Conservation (phyloP, 2,797 vertebrate genomes). For the Halcyon chelicuti region DNA sequence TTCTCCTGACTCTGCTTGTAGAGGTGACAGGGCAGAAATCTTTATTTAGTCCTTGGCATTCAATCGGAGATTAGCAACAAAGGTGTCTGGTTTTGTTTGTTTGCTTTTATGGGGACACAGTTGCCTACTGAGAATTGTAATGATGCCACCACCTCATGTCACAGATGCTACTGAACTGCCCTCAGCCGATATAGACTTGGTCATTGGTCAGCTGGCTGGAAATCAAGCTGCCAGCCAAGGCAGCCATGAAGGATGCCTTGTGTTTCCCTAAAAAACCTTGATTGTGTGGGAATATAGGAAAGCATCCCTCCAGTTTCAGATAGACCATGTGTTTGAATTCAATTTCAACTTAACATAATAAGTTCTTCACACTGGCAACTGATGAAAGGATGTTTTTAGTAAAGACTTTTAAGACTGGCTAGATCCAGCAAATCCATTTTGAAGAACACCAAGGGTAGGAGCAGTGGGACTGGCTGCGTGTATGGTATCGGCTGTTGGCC, state of each 20-base stretch:
- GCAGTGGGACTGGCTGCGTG: background rate
- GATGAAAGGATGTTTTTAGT: background rate
- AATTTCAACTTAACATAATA: background rate
- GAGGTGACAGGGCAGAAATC: background rate
- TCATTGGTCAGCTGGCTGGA: conserved; percentile 3
- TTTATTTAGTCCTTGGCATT: background rate
- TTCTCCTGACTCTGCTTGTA: background rate
- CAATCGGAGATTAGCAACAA: background rate
- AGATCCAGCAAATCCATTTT: background rate
- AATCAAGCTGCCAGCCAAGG: background rate
- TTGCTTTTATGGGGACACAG: background rate
- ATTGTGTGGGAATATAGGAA: background rate
- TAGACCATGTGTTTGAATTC: background rate
- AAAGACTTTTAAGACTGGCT: background rate
- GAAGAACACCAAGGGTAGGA: background rate
- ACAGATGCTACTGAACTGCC: background rate
- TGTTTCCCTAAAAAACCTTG: background rate
- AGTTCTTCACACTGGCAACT: background rate
- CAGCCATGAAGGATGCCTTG: background rate
- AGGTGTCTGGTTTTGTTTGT: background rate
- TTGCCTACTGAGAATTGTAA: background rate
- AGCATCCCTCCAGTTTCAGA: background rate
- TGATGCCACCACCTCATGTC: background rate
- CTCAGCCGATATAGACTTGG: background rate
- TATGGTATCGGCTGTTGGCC: background rate